These are phyloP conservation scores for Hyles lineata DNA, from an alignment of 2,888 invertebrate species.

Conservation along the genomic window DNA sequence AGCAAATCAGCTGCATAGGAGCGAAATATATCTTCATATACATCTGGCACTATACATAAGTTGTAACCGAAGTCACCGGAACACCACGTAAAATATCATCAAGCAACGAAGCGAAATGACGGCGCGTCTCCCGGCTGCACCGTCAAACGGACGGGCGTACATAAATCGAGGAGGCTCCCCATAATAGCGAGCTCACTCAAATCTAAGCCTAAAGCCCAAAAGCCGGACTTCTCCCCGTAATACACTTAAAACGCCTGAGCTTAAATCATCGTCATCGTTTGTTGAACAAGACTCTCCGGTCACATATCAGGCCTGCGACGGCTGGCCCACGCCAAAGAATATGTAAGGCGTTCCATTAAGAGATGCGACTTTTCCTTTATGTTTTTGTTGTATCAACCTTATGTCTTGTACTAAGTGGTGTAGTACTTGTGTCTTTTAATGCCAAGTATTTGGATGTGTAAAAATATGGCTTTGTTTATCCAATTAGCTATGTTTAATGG, in stretches of 20 bases:
- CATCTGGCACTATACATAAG: not conserved
- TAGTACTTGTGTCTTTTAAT: no score
- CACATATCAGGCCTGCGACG: slow-evolving; percentile 81
- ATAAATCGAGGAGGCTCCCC: slow-evolving; percentile 75
- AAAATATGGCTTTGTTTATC: no score
- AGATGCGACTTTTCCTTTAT: not conserved
- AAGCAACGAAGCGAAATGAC: slow-evolving; percentile 25
- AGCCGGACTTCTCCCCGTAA: slow-evolving; percentile 82
- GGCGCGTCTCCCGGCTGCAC: slow-evolving; percentile 43
- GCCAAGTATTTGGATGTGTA: no score
- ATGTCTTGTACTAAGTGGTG: no score
- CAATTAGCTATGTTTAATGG: no score
- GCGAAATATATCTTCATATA: not conserved
- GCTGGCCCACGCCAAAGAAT: slow-evolving; percentile 46
- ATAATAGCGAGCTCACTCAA: slow-evolving; percentile 80
- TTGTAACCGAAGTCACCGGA: slow-evolving; percentile 23
- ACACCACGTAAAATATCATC: slow-evolving; percentile 29
- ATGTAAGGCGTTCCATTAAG: not conserved
- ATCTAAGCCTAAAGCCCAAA: slow-evolving; percentile 78
- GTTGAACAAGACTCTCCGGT: slow-evolving; percentile 85
- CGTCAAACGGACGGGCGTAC: slow-evolving; percentile 63
- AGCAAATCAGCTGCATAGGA: not conserved
- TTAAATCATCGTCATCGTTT: slow-evolving; percentile 85
- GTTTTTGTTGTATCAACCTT: no score
- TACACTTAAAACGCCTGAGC: slow-evolving; percentile 84